Base-by-base conservation (phyloP, 1,140 invertebrate species). In the Micrasema longulum region DNA sequence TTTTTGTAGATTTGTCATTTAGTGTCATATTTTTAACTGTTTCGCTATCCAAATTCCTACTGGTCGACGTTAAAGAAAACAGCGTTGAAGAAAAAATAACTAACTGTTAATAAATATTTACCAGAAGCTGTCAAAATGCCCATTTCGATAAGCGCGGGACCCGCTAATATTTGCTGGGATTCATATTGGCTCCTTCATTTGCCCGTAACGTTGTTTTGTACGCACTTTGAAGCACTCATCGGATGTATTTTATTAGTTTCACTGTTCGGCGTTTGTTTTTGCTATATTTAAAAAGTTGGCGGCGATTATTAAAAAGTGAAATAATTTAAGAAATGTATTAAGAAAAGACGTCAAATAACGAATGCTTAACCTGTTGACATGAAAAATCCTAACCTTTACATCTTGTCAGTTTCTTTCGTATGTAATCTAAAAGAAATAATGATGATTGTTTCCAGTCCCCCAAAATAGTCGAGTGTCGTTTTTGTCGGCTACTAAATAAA, bases 81-180 rank as follows among this genome's bases (percentile, higher is more conserved):
- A 20, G 23, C 31, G 16, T 12, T 38, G 16, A 18, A 38, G 9
- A 35, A 52, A 38, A 66, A 36, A 18, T 66, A 36, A 12, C 14
- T 43, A 68, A 57, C 14, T 68, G 12, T 12, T 14, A 7, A 11
- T 23, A 57, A 53, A 53, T 41, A 14, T 53, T 36, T 16, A 1
- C 20, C 35, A 9, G 53, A 43, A 23, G 62, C 62, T 41, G 65
- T 43, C 41, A 38, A 63, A 53, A 43, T 23, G 57, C 45, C 18
- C 43, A 16, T 52, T 26, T 63, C n/a, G 65, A 70, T 70, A 50
- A 63, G 68, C 68, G 68, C 68, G 68, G 68, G 68, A 70, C 50
- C 68, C 60, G 67, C 67, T 60, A 22, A 52, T 68, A 68, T 62
- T 70, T 45, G 55, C 55, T 35, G 26, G 35, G 47, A 36, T 50